Conservation (phyloP, 2,797 vertebrate species). For the Neosilurus hyrtlii region DNA sequence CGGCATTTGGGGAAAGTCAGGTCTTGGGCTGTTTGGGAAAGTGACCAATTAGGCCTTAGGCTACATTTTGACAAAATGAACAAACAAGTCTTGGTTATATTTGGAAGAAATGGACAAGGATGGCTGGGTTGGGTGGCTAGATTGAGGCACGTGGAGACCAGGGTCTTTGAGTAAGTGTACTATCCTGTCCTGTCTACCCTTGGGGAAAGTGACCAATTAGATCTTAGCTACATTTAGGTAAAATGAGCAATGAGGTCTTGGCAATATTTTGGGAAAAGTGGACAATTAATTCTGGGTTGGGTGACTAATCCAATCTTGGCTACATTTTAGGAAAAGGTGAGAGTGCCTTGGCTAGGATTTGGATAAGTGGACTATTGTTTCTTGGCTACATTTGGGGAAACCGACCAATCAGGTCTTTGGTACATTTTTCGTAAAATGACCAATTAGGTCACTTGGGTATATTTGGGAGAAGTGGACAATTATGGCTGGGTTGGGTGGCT, state of each 20-base stretch:
- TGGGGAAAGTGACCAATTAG: not conserved
- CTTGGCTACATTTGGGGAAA: too few relatives aligned
- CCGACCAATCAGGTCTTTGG: too few relatives aligned
- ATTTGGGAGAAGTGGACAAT: not conserved
- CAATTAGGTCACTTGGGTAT: not conserved
- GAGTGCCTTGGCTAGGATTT: too few relatives aligned
- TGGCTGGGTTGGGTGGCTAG: too few relatives aligned
- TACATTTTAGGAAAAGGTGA: not conserved
- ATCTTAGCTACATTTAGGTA: not conserved
- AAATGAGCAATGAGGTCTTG: not conserved
- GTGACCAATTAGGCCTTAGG: not conserved
- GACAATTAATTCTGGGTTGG: too few relatives aligned
- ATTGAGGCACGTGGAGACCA: too few relatives aligned
- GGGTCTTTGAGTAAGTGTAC: too few relatives aligned
- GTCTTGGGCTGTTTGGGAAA: not conserved
- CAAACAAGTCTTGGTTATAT: not conserved
- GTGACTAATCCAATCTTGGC: not conserved
- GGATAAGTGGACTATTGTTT: too few relatives aligned
- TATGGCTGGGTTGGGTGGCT: not conserved
- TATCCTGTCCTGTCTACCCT: too few relatives aligned
- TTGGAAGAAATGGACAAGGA: not conserved
- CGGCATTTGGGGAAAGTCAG: not conserved
- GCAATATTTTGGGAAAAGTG: not conserved
- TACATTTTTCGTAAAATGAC: too few relatives aligned
- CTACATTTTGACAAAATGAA: not conserved